A percentile compares a stretch with the other conserved stretches of the same genome.
phyloP scores from a whole-genome alignment of 2,797 vertebrate genomes.

The Rhinophrynus dorsalis region DNA sequence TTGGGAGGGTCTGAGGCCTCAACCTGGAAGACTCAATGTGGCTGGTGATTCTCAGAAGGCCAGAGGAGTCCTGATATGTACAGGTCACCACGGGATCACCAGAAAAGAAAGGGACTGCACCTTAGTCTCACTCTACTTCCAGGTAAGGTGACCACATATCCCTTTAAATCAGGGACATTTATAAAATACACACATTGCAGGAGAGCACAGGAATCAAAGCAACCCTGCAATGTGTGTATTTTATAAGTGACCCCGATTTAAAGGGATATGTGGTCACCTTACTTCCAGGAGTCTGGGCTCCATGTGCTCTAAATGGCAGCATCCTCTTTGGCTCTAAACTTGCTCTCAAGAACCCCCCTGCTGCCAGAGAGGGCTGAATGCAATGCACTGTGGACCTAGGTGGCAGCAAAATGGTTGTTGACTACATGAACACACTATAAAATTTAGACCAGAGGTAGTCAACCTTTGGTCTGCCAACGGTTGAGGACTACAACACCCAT shows the following conservation, averaged over 20 bases:
- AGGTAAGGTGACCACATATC: constrained; percentile 26
- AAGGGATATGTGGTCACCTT: too few relatives aligned
- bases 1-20: constrained; percentile 23
- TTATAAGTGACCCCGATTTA: too few relatives aligned
- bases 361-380: background rate
- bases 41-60: constrained; percentile 43
- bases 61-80: constrained; percentile 29
- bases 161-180: too few relatives aligned
- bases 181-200: too few relatives aligned
- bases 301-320: background rate
- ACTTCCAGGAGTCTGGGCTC: constrained; percentile 18
- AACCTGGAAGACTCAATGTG: constrained; percentile 45
- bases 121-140: constrained; percentile 23
- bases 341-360: background rate
- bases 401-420: constrained; percentile 14
- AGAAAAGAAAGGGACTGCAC: constrained; percentile 17
- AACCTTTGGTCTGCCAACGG: too few relatives aligned
- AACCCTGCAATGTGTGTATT: too few relatives aligned
- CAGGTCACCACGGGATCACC: constrained; percentile 39
- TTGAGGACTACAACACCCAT: too few relatives aligned
- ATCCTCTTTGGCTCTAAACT: constrained; percentile 36
- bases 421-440: constrained; percentile 16
- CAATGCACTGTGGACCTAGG: constrained; percentile 4
- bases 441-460: too few relatives aligned
- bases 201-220: too few relatives aligned